Evolutionary conservation across 1,140 invertebrate genomes (phyloP), one percentile per base, ranked within the genome.

Genomic region (Cydia splendana): DNA sequence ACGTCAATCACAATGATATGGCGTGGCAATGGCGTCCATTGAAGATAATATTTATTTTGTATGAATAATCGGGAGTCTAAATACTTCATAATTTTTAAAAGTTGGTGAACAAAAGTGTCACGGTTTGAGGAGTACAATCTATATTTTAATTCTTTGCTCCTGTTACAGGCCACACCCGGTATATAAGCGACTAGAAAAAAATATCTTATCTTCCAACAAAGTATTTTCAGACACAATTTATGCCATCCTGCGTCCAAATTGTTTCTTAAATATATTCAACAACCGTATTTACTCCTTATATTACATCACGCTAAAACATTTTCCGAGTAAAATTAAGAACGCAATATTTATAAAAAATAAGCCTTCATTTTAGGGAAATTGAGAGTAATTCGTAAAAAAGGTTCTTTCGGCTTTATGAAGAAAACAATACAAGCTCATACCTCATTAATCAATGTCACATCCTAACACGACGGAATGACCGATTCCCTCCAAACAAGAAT

Each of bases 391-490:
- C 67, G 34, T 42, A 42, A 71, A 71, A 77, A 80, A 78, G 78
- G 80, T 79, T 71, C 62, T 78, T 53, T 80, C 30, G 53, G 53
- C 73, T 79, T 42, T 67, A 77, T 57, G 77, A 69, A 75, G 77
- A 73, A 77, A 77, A 87, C 84, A 87, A 85, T 85, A 83, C 79
- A 84, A 81, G 81, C 67, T 71, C 67, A 75, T 57, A 65, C 74
- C 76, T 83, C 85, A 85, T 88, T 85, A 84, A 88, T 88, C 86
- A 88, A 88, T 75, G 82, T 85, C 86, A 83, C 77, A 75, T 79
- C 81, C 65, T 53, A 76, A 79, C 78, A 71, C 53, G 30, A 78
- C 77, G 78, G 78, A 81, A 81, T 83, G 80, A 81, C 82, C 80
- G 83, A 81, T 82, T 79, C 81, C 75, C 76, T 38, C 45, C 18